Conservation (phyloP, 92 coral and sea anemone genomes). For the Zoanthus sociatus region DNA sequence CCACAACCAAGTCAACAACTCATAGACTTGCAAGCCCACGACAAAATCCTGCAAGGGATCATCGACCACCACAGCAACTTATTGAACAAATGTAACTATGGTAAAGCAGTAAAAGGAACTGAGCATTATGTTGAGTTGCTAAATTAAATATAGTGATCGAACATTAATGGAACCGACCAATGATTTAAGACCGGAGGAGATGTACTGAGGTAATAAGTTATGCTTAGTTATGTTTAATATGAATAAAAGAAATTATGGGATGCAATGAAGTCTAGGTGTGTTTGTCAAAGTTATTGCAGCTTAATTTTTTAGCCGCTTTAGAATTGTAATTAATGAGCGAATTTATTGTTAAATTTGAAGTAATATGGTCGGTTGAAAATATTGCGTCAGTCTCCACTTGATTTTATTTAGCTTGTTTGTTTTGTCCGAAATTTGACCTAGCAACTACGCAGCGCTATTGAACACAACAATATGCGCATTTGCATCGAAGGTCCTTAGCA, state of each 20-base stretch:
- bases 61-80: constrained; percentile 24
- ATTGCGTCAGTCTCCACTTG: too few species aligned
- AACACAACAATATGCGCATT: too few species aligned
- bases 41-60: constrained; percentile 30
- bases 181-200: neutral
- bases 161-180: neutral
- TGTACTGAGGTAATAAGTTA: neutral
- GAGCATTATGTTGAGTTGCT: constrained; percentile 2
- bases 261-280: neutral
- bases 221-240: neutral
- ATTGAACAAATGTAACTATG: constrained; percentile 14
- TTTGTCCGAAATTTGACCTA: too few species aligned
- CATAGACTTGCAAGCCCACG: neutral
- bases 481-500: too few species aligned
- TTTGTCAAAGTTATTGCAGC: neutral
- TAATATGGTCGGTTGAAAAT: too few species aligned
- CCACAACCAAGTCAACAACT: constrained; percentile 27
- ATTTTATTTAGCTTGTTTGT: too few species aligned
- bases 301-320: too few species aligned
- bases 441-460: too few species aligned
- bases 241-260: neutral
- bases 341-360: too few species aligned
- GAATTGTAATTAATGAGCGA: too few species aligned
- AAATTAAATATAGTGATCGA: neutral
- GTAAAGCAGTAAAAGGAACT: constrained; percentile 16